Evolutionary conservation across 92 coral and sea anemone species (phyloP).

Genomic region (Epizoanthus illoricatus): DNA sequence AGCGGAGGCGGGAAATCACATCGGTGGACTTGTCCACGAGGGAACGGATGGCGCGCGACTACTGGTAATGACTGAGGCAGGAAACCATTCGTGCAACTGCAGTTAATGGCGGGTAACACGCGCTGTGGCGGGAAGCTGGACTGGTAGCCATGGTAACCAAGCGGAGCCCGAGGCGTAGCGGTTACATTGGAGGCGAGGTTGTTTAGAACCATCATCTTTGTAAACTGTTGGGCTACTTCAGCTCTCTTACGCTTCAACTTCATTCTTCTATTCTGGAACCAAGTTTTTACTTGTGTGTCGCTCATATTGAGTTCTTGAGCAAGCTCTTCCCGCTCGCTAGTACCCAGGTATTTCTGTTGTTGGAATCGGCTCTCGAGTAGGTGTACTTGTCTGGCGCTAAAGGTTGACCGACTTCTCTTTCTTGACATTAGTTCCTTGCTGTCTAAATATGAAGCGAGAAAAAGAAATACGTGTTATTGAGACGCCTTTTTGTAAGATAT

Average conservation of each 20-base stretch:
- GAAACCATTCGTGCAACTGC: not conserved
- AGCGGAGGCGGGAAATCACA: not conserved
- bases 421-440: not conserved
- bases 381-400: not conserved
- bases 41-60: not conserved
- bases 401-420: not conserved
- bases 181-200: not conserved
- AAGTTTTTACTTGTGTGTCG: slow-evolving; percentile 10
- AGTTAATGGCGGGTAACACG: not conserved
- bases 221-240: slow-evolving; percentile 7
- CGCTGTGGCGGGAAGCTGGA: not conserved
- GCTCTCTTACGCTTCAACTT: slow-evolving; percentile 3
- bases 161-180: not conserved
- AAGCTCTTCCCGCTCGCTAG: not conserved
- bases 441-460: too few species aligned
- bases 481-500: too few species aligned
- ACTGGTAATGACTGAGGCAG: not conserved
- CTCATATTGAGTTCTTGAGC: not conserved
- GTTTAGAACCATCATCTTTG: not conserved
- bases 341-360: slow-evolving; percentile 2
- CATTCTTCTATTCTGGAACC: slow-evolving; percentile 20
- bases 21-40: not conserved
- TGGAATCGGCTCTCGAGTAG: not conserved
- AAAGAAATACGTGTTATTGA: too few species aligned
- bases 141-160: not conserved